Evolutionary conservation across 35 echinoderm and acorn worm species (phyloP), one percentile per base, ranked within the genome.

Genomic region (Lytechinus variegatus): DNA sequence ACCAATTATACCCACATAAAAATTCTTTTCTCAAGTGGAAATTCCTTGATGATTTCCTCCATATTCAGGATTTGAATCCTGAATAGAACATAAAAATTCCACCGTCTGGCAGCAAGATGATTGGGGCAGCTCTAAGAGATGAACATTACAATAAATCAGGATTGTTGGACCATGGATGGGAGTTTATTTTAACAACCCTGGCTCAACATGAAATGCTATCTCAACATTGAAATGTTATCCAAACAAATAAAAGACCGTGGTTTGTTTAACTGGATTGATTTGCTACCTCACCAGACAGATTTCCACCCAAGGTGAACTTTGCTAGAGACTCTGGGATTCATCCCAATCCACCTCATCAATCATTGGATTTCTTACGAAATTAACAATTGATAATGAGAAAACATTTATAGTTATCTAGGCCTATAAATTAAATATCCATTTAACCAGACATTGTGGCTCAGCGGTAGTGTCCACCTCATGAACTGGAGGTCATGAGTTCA

Each of bases 231-330:
- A 79, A 79, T 79, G 66, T 79, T 79, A 79, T 79, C 66, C 66
- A 79, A 79, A 79, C 66, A 79, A 79, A 79, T 79, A 79, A 79
- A 79, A n/a, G 66, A n/a, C 66, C 4, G 66, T 44, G 21, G 66
- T 79, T 79, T 79, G 66, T 79, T 79, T 79, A 79, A 79, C 66
- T 27, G n/a, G 66, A 79, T 79, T 79, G 66, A 79, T 79, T 79
- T 79, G 66, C 66, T 79, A 79, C 66, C 66, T 79, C 8, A 24
- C 66, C 66, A 79, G 66, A 79, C 21, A 24, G 66, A 24, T 79
- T 79, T 58, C 16, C 66, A 79, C 66, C 19, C 19, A 79, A 24
- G 19, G 66, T 79, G 66, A 79, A n/a, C 19, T 79, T 79, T 79
- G 66, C 13, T 11, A 57, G 56, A 58, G 56, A 13, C 56, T 21